A percentile compares a stretch with the other conserved stretches of the same genome.
These are phyloP conservation scores for Oscheius sp. DNA, from an alignment of 1,140 invertebrate species.

Conservation along the genomic window DNA sequence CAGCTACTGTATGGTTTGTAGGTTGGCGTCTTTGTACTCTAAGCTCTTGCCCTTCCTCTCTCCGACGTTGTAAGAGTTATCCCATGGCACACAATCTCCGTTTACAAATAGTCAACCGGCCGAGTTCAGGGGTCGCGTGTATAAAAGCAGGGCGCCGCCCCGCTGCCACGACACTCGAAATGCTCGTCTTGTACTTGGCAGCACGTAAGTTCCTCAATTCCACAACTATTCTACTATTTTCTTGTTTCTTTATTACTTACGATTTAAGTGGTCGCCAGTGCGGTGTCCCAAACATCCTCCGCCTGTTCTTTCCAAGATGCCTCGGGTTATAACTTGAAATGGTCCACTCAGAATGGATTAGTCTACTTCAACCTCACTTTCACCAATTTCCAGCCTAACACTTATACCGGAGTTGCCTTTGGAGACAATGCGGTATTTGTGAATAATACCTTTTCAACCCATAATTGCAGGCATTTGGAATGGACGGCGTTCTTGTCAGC, in stretches of 20 bases:
- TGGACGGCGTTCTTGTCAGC: slow-evolving; percentile 19
- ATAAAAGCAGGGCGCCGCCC: slow-evolving; percentile 1
- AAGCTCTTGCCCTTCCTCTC: no score
- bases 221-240: neutral
- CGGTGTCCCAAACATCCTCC: slow-evolving; percentile 15
- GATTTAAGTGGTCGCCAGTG: no score
- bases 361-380: slow-evolving; percentile 35
- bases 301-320: slow-evolving; percentile 23
- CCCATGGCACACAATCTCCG: slow-evolving; percentile 5
- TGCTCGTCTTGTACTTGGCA: slow-evolving; percentile 7
- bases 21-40: no score
- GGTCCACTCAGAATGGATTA: neutral
- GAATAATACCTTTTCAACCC: neutral
- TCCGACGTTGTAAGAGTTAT: slow-evolving; percentile 2
- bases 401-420: slow-evolving; percentile 36
- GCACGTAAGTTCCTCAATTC: neutral
- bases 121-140: slow-evolving; percentile 10
- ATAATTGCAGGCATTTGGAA: neutral
- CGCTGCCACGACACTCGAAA: slow-evolving; percentile 3
- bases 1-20: no score
- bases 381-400: slow-evolving; percentile 19
- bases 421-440: slow-evolving; percentile 23
- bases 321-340: slow-evolving; percentile 17
- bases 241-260: no score
- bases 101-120: slow-evolving; percentile 18